These are phyloP conservation scores for Corythornis madagascariensis DNA, from an alignment of 2,113 vertebrate species.

Conservation along the genomic window DNA sequence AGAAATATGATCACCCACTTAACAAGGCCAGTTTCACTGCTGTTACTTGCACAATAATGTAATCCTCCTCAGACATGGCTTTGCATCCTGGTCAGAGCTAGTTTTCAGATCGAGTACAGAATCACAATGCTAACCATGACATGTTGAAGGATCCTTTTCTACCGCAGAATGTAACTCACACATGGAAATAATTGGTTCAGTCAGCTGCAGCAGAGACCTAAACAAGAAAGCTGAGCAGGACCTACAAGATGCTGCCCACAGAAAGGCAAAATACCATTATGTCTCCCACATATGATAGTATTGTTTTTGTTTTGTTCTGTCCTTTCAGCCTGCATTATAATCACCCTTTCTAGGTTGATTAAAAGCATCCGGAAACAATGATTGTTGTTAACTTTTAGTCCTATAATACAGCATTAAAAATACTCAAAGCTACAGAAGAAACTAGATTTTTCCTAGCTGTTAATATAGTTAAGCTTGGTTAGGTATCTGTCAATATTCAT, in stretches of 20 bases:
- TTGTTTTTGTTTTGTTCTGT: neutral
- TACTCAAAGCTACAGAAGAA: neutral
- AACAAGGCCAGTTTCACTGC: neutral
- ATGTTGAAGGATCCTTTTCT: neutral
- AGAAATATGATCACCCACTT: neutral
- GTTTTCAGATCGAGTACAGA: neutral
- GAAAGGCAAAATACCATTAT: neutral
- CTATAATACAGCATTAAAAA: neutral
- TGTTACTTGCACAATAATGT: neutral
- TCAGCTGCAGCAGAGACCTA: neutral
- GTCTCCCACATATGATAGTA: neutral
- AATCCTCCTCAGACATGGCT: neutral
- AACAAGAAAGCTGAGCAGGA: neutral
- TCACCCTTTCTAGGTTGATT: neutral
- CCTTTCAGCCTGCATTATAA: neutral
- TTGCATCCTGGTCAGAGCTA: neutral
- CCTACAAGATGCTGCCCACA: neutral
- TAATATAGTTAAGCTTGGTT: neutral
- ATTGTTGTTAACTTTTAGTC: neutral
- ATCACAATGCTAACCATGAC: neutral
- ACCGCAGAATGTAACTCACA: neutral
- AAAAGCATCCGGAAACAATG: neutral
- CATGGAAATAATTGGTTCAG: neutral
- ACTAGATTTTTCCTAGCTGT: neutral
- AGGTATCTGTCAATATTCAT: neutral